phyloP scores from a whole-genome alignment of 2,797 vertebrate genomes.

The Megaceryle alcyon region DNA sequence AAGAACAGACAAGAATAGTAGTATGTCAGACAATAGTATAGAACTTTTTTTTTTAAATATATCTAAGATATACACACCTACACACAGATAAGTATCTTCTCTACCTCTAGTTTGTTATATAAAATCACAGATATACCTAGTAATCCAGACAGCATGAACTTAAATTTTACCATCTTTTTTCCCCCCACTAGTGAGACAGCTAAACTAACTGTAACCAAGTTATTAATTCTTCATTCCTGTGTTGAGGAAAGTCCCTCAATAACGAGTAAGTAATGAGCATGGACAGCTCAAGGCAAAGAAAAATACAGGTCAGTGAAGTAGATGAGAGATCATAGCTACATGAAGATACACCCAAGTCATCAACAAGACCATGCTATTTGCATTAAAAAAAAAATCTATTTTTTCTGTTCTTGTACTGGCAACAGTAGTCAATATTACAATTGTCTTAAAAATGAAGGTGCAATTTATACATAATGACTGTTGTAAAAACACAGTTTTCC shows the following conservation, averaged over 20 bases:
- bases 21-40: not conserved
- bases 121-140: not conserved
- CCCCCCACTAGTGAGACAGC: not conserved
- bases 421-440: not conserved
- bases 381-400: not conserved
- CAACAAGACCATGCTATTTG: not conserved
- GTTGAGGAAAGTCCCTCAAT: not conserved
- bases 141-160: not conserved
- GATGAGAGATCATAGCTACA: not conserved
- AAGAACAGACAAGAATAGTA: too few species aligned
- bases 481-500: not conserved
- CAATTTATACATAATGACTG: not conserved
- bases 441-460: not conserved
- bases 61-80: not conserved
- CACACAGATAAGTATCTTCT: not conserved
- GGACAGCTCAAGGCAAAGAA: not conserved
- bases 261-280: not conserved
- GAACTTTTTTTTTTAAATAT: not conserved
- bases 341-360: not conserved
- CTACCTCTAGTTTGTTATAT: not conserved
- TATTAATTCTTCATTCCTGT: not conserved
- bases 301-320: not conserved
- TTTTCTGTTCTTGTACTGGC: not conserved
- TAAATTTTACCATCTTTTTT: not conserved
- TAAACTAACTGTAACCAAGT: not conserved